Percentiles rank a stretch among this genome's conserved stretches.
Evolutionary conservation across 2,888 invertebrate species (phyloP).

Genomic region (Cartodere bifasciata): DNA sequence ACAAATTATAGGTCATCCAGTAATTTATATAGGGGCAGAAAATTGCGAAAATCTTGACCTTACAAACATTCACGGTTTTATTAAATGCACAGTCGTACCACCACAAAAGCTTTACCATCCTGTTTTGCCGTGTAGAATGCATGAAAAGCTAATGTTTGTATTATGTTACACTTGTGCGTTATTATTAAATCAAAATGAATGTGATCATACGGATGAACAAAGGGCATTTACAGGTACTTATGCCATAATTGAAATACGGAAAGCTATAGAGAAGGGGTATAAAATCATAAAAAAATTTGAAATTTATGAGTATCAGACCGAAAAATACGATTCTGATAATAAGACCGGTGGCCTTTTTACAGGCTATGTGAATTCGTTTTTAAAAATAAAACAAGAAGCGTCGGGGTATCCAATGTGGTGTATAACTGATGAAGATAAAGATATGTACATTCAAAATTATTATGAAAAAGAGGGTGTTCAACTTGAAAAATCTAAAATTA

Average conservation of each 20-base stretch:
- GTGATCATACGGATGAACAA: conserved; percentile 5
- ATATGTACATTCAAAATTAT: conserved; percentile 13
- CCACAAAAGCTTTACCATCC: conserved; percentile 6
- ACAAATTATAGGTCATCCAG: conserved; percentile 11
- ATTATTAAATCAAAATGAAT: conserved; percentile 1
- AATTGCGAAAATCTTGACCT: no score
- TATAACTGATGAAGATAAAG: conserved; percentile 4
- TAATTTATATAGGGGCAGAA: conserved; percentile 6
- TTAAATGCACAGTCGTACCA: conserved; percentile 7
- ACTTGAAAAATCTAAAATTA: conserved; percentile 6
- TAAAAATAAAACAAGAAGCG: conserved; percentile 3
- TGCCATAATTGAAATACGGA: conserved; percentile 1
- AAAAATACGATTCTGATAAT: conserved; percentile 1
- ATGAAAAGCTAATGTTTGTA: conserved; percentile 5
- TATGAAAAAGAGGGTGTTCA: conserved; percentile 15
- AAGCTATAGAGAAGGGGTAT: conserved; percentile 1
- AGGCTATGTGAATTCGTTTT: neutral
- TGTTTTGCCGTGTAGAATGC: conserved; percentile 3
- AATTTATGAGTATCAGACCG: conserved; percentile 4
- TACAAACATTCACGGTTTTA: neutral
- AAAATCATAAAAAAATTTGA: neutral
- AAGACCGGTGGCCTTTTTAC: conserved; percentile 4
- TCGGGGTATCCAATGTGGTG: neutral
- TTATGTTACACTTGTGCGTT: conserved; percentile 7
- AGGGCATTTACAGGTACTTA: conserved; percentile 6